These are phyloP conservation scores for Coturnix japonica DNA, from an alignment of 2,113 vertebrate genomes.

Conservation along the genomic window DNA sequence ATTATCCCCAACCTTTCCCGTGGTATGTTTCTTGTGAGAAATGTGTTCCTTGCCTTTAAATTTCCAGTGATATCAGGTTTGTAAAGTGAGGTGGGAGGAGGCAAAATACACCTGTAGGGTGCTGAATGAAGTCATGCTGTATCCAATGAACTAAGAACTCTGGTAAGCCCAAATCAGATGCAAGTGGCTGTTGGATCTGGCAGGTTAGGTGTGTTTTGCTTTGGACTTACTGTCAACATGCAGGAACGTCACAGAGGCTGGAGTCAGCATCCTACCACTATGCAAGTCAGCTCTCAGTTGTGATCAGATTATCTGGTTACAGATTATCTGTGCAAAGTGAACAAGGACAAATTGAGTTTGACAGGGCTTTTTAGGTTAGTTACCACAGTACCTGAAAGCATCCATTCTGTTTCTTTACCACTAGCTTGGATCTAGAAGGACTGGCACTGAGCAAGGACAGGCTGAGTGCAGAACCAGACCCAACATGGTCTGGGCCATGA, in stretches of 20 bases:
- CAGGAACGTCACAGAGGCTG: background rate
- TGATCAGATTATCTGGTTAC: background rate
- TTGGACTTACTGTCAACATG: constrained; percentile 26
- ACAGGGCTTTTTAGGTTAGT: background rate
- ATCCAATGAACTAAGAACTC: constrained; percentile 45
- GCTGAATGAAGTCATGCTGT: constrained; percentile 5
- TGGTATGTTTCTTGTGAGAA: constrained; percentile 48
- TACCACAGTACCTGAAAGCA: background rate
- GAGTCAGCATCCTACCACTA: background rate
- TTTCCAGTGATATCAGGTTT: constrained; percentile 32
- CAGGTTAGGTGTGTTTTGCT: constrained; percentile 41
- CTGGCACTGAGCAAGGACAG: background rate
- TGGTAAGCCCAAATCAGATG: constrained; percentile 25
- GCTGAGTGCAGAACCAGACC: background rate
- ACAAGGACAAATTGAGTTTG: background rate
- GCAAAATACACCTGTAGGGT: background rate
- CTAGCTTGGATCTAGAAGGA: background rate
- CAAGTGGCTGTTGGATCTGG: constrained; percentile 42
- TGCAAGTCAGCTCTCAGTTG: background rate
- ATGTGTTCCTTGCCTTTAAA: constrained; percentile 51
- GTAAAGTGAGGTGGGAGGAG: background rate
- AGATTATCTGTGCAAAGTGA: background rate
- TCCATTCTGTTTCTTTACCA: background rate
- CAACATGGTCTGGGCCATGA: background rate
- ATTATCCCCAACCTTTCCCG: constrained; percentile 38